Conservation (phyloP, 1,140 invertebrate species). For the Charaxes varanes region DNA sequence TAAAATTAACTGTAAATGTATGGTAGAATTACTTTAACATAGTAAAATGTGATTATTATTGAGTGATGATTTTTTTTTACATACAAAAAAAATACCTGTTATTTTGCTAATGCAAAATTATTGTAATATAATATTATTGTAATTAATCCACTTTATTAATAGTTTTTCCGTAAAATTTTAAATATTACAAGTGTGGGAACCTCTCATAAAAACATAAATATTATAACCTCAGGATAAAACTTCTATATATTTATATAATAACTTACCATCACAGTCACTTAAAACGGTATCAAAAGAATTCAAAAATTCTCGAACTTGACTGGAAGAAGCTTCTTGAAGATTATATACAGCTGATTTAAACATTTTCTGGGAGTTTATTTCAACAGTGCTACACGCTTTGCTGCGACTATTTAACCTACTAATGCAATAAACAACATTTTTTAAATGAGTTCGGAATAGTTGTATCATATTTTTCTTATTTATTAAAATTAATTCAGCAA, state of each 20-base stretch:
- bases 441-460: constrained; percentile 7
- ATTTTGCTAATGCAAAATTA: too few species aligned
- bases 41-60: too few species aligned
- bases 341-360: constrained; percentile 58
- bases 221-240: neutral
- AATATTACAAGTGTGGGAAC: too few species aligned
- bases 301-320: constrained; percentile 78
- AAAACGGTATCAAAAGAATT: constrained; percentile 86
- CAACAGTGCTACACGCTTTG: constrained; percentile 20
- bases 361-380: constrained; percentile 38
- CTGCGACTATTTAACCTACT: constrained; percentile 26
- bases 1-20: too few species aligned
- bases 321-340: constrained; percentile 55
- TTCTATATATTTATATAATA: constrained; percentile 1
- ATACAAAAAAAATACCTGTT: too few species aligned
- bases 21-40: too few species aligned
- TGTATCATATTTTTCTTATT: constrained; percentile 11
- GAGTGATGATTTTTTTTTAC: too few species aligned
- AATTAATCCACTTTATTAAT: too few species aligned
- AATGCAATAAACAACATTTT: constrained; percentile 18
- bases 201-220: too few species aligned
- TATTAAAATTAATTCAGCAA: neutral
- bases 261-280: constrained; percentile 89
- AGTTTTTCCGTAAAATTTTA: too few species aligned
- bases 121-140: too few species aligned